Evolutionary conservation across 2,113 vertebrate species (phyloP).

Genomic region (Cheirogaleus medius): DNA sequence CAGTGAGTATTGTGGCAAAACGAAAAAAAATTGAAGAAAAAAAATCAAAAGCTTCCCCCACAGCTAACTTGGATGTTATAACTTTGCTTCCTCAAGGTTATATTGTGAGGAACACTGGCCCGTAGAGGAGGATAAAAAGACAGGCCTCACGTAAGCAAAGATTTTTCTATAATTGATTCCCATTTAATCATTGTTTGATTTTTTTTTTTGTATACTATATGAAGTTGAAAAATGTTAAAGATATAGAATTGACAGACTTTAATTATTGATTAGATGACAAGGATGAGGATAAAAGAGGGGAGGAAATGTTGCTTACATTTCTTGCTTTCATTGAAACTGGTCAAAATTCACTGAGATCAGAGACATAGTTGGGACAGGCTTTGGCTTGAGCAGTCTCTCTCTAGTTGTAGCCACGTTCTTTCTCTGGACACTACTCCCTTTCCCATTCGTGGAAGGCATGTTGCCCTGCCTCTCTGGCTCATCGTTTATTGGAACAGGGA

Average conservation of each 20-base stretch:
- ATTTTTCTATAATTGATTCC: not conserved
- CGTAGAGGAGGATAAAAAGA: not conserved
- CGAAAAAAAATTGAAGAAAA: not conserved
- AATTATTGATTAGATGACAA: not conserved
- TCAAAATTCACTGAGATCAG: not conserved
- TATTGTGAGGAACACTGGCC: not conserved
- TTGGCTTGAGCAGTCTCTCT: not conserved
- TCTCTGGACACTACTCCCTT: not conserved
- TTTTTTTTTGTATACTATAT: not conserved
- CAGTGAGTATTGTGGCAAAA: not conserved
- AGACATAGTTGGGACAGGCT: too few relatives aligned
- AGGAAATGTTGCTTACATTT: not conserved
- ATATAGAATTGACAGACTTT: not conserved
- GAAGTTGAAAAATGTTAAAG: not conserved
- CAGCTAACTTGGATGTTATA: not conserved
- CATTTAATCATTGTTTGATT: not conserved
- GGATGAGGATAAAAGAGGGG: not conserved
- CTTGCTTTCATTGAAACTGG: not conserved
- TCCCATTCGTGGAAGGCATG: not conserved
- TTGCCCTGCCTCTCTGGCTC: not conserved
- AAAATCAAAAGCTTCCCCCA: not conserved
- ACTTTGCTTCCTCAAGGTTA: not conserved
- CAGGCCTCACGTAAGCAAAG: not conserved
- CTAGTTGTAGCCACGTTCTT: rapidly evolving
- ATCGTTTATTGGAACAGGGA: not conserved